Evolutionary conservation across 2,888 invertebrate genomes (phyloP).

Genomic region (Leuctra nigra): DNA sequence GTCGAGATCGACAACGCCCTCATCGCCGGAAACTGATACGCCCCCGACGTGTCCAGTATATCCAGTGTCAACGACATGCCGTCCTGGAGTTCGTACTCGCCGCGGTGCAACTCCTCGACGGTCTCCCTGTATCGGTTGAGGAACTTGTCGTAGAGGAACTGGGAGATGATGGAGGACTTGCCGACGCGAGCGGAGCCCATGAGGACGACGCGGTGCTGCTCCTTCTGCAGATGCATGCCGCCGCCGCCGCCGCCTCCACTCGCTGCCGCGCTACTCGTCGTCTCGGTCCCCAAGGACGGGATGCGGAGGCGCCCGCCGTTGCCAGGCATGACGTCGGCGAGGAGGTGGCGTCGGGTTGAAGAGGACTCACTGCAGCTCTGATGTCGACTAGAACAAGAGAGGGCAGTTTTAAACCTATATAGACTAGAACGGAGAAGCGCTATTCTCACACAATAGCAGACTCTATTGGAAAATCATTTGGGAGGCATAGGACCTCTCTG

Average conservation of each 20-base stretch:
- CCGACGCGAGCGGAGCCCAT: constrained; percentile 49
- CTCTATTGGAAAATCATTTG: no score
- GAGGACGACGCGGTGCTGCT: constrained; percentile 38
- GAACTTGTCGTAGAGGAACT: constrained; percentile 53
- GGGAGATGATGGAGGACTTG: constrained; percentile 53
- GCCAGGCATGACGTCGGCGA: constrained; percentile 29
- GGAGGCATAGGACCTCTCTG: no score
- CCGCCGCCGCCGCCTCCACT: constrained; percentile 22
- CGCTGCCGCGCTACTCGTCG: constrained; percentile 23
- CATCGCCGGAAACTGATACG: constrained; percentile 52
- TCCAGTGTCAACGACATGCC: constrained; percentile 41
- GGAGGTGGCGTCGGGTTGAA: background rate
- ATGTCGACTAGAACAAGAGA: no score
- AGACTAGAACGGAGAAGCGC: no score
- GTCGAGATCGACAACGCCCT: constrained; percentile 48
- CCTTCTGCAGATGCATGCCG: constrained; percentile 23
- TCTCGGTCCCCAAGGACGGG: constrained; percentile 32
- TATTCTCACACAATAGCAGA: no score
- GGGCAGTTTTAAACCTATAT: no score
- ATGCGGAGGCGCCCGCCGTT: constrained; percentile 31
- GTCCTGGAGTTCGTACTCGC: constrained; percentile 42
- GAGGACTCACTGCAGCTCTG: no score
- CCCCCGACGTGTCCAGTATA: constrained; percentile 51
- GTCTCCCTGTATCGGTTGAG: constrained; percentile 52
- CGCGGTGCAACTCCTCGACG: constrained; percentile 55